Conservation (phyloP, 2,797 vertebrate genomes). For the Crenichthys baileyi region DNA sequence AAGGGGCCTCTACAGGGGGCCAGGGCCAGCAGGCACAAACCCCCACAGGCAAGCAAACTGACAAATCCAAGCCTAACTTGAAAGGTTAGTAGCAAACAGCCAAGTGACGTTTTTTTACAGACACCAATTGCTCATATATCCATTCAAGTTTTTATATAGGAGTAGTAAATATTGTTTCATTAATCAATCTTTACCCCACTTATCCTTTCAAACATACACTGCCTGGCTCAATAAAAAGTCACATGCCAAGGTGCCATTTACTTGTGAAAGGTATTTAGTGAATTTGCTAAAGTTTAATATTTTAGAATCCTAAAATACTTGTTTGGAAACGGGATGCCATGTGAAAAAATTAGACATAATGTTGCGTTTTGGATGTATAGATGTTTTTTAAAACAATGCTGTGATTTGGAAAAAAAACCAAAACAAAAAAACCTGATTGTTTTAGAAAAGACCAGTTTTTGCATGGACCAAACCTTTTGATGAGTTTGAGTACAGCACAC, state of each 20-base stretch:
- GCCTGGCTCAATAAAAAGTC: slow-evolving; percentile 19
- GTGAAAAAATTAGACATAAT: not conserved
- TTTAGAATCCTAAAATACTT: not conserved
- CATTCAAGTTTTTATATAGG: slow-evolving; percentile 60
- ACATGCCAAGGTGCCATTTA: not conserved
- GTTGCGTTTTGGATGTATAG: not conserved
- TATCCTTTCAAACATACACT: not conserved
- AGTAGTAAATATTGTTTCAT: slow-evolving; percentile 43
- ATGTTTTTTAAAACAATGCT: not conserved
- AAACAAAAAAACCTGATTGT: not conserved
- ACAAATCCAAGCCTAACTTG: slow-evolving; percentile 99
- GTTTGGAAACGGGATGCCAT: not conserved
- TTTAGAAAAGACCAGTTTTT: not conserved
- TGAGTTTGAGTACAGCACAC: not conserved
- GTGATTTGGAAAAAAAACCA: not conserved
- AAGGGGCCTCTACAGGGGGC: slow-evolving; percentile 98
- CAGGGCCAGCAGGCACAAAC: slow-evolving; percentile 99
- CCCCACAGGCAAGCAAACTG: slow-evolving; percentile 99
- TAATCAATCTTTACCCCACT: not conserved
- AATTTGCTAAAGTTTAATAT: not conserved
- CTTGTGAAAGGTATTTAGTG: not conserved
- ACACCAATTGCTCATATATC: slow-evolving; percentile 81
- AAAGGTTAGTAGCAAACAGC: slow-evolving; percentile 99
- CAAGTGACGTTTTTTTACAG: slow-evolving; percentile 95
- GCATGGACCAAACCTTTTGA: not conserved